Percentiles rank a stretch among this genome's conserved stretches.
These are phyloP conservation scores for Drosophila phalerata DNA, from an alignment of 2,888 invertebrate species.

Conservation along the genomic window DNA sequence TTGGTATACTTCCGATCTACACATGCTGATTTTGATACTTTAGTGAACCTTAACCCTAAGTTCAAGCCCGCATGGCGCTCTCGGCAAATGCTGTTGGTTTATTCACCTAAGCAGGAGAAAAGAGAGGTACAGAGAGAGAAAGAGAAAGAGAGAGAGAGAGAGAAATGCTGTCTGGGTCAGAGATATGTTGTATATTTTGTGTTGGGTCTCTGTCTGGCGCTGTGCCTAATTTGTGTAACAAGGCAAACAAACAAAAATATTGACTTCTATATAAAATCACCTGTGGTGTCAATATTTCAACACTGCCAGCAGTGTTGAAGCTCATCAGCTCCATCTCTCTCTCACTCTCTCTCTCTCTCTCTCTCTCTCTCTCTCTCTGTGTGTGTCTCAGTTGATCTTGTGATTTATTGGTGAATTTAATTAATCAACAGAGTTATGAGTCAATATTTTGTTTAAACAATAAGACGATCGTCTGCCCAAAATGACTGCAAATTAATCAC, in stretches of 20 bases:
- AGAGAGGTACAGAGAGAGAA: not conserved
- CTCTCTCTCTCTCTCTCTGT: slow-evolving; percentile 13
- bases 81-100: slow-evolving; percentile 27
- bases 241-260: slow-evolving; percentile 44
- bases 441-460: slow-evolving; percentile 76
- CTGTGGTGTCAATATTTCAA: slow-evolving; percentile 83
- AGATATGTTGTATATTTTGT: slow-evolving; percentile 4
- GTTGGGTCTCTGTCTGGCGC: slow-evolving; percentile 26
- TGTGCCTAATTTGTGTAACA: slow-evolving; percentile 60
- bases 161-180: slow-evolving; percentile 21
- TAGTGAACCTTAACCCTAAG: slow-evolving; percentile 49
- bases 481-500: slow-evolving; percentile 78
- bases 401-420: slow-evolving; percentile 79
- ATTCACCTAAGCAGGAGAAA: slow-evolving; percentile 24
- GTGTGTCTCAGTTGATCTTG: slow-evolving; percentile 44
- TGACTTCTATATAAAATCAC: slow-evolving; percentile 79
- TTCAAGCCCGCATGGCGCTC: slow-evolving; percentile 63
- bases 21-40: slow-evolving; percentile 37
- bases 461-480: slow-evolving; percentile 58
- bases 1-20: slow-evolving; percentile 48
- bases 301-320: slow-evolving; percentile 81
- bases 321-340: slow-evolving; percentile 58
- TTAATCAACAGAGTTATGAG: slow-evolving; percentile 78
- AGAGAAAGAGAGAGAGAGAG: not conserved
- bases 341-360: slow-evolving; percentile 9